Evolutionary conservation across 92 coral and sea anemone genomes (phyloP), one percentile per base, ranked within the genome.

Genomic region (Montipora capitata): DNA sequence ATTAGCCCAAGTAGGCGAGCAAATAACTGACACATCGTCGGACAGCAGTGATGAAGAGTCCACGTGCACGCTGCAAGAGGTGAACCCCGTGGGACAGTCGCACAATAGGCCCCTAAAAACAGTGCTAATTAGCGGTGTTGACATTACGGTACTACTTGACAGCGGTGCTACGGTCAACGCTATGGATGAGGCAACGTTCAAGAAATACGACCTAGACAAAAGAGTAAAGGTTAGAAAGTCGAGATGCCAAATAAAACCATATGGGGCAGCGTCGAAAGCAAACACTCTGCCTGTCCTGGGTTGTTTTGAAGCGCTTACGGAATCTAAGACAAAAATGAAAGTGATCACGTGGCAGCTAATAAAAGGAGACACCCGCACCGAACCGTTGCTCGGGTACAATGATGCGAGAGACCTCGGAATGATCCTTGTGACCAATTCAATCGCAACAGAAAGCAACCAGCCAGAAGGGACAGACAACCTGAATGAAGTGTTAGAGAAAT

Each of bases 121-220:
- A 75, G 65, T 75, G 39, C 40, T 27, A 38, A 48, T 75, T 27
- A n/a, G 16, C 0, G 80, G 80, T 52, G 51, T 17, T n/a, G 62
- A 38, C 72, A 20, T 64, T 44, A 79, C 74, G 13, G 74, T 79
- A 40, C 10, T 79, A 40, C 84, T 41, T 35, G 74, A 79, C 84
- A 79, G 84, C 59, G 75, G 85, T 14, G 62, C 85, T 43, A 65
- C 85, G 35, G 75, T 80, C 74, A 80, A 38, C 56, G 75, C 85
- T 35, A 80, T 80, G 85, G 74, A 65, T 41, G 74, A 79, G 73
- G 49, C 69, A 64, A 78, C 71, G 4, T 58, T 78, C 38, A 78
- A 61, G 85, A 43, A 43, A 80, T 64, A 49, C 40, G 75, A 75
- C 73, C 85, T 80, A 39, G 85, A 66, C 4, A 45, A 51, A 51